phyloP scores from a whole-genome alignment of 35 echinoderm and acorn worm species.

The Ophioderma brevispina region DNA sequence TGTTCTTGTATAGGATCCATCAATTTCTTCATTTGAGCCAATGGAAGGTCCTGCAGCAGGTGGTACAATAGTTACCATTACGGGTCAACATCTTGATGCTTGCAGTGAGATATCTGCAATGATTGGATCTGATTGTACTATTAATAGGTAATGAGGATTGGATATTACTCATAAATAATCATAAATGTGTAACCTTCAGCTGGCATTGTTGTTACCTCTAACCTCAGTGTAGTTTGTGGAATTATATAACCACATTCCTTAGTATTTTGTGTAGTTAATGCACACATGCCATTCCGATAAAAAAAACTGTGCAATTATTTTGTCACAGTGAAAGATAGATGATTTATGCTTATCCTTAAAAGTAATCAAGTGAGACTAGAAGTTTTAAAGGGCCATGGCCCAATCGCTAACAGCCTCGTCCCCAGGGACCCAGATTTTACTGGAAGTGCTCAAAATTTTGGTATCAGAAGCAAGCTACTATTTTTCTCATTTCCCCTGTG shows the following conservation, averaged over 20 bases:
- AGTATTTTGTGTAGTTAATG: neutral
- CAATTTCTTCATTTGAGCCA: neutral
- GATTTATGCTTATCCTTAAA: too few relatives aligned
- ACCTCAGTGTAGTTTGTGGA: neutral
- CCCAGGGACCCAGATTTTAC: too few relatives aligned
- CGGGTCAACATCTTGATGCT: neutral
- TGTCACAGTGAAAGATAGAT: too few relatives aligned
- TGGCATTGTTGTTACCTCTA: neutral
- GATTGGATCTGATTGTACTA: neutral
- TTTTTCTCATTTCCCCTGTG: too few relatives aligned
- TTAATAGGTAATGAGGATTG: neutral
- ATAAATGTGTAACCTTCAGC: neutral
- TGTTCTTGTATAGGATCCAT: constrained; percentile 28
- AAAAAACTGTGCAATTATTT: neutral
- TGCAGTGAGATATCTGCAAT: constrained; percentile 1
- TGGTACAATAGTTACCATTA: constrained; percentile 16
- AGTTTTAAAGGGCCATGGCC: too few relatives aligned
- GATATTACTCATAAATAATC: neutral
- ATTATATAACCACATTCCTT: neutral
- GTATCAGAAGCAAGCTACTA: too few relatives aligned
- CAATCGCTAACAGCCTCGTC: too few relatives aligned
- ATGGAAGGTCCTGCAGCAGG: constrained; percentile 26
- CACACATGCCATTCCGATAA: neutral
- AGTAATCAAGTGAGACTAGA: too few relatives aligned
- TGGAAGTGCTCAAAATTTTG: too few relatives aligned